phyloP scores from a whole-genome alignment of 2,113 vertebrate species.

The Nansenia antarctica region DNA sequence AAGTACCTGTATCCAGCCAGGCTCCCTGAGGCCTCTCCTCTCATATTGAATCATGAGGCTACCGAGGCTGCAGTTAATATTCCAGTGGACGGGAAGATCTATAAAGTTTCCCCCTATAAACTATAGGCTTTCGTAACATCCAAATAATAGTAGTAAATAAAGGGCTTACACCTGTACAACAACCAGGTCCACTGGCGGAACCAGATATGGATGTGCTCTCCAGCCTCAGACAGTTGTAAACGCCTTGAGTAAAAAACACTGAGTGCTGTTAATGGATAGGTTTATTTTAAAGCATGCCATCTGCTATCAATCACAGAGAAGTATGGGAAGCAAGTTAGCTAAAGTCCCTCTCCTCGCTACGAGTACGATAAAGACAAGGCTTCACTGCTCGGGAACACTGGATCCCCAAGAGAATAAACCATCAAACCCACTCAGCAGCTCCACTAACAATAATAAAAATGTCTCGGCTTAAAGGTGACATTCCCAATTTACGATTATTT shows the following conservation, averaged over 20 bases:
- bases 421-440: constrained; percentile 96
- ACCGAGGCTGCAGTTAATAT: constrained; percentile 69
- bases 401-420: constrained; percentile 92
- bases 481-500: constrained; percentile 99
- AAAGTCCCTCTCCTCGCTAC: constrained; percentile 30
- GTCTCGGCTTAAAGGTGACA: constrained; percentile 99
- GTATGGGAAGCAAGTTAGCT: constrained; percentile 86
- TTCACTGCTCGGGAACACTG: constrained; percentile 77
- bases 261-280: constrained; percentile 93
- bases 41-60: constrained; percentile 62
- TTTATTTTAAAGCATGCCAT: constrained; percentile 96
- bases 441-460: constrained; percentile 99
- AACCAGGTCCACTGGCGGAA: constrained; percentile 67
- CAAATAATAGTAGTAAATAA: constrained; percentile 83
- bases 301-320: constrained; percentile 94
- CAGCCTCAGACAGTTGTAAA: constrained; percentile 85
- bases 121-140: constrained; percentile 57
- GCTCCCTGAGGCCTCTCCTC: constrained; percentile 59
- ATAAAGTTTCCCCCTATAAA: constrained; percentile 68
- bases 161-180: constrained; percentile 90
- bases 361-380: constrained; percentile 86
- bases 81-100: constrained; percentile 57
- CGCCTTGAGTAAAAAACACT: constrained; percentile 80
- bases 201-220: constrained; percentile 72
- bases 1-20: constrained; percentile 67